Evolutionary conservation across 2,113 vertebrate species (phyloP), one percentile per base, ranked within the genome.

Genomic region (Pachyramphus minor): DNA sequence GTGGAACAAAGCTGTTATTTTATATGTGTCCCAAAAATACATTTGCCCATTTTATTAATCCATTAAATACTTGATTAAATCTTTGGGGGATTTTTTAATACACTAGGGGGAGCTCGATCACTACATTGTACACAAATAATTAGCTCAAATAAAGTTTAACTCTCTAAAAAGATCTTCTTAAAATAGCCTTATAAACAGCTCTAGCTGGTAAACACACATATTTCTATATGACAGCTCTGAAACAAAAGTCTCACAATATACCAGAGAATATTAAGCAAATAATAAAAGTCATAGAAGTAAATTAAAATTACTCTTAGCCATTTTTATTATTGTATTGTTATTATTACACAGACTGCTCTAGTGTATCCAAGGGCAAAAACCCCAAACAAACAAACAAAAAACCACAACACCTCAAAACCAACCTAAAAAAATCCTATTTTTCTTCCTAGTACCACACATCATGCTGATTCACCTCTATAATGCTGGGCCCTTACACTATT

Each of bases 31-130:
- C 47, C 44, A 87, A 75, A 67, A 59, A 45, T 14, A 63, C 6
- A n/a, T 55, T 79, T 73, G 60, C 35, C 63, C 47, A 55, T 83
- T 97, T 95, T 83, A 96, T 94, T 95, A 97, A 81, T 92, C 77
- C 94, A 97, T 96, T 96, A 98, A 97, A 96, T 81, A 63, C 33
- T 78, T 75, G 69, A 97, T 96, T 89, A 96, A 96, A 94, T 93
- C 95, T 96, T 96, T 35, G 85, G 91, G 91, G 79, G 79, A 68
- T 86, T 96, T 95, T 97, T 96, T 96, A 97, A 97, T 97, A 97
- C 98, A 98, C 98, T 98, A 98, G 98, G 88, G 98, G 98, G 98
- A 98, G 98, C 98, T 97, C 98, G 89, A 98, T 98, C 98, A 88
- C 98, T 97, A 97, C 83, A 95, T 84, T 96, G 96, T 69, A 74